Evolutionary conservation across 2,888 invertebrate species (phyloP).

Genomic region (Ischnura elegans): DNA sequence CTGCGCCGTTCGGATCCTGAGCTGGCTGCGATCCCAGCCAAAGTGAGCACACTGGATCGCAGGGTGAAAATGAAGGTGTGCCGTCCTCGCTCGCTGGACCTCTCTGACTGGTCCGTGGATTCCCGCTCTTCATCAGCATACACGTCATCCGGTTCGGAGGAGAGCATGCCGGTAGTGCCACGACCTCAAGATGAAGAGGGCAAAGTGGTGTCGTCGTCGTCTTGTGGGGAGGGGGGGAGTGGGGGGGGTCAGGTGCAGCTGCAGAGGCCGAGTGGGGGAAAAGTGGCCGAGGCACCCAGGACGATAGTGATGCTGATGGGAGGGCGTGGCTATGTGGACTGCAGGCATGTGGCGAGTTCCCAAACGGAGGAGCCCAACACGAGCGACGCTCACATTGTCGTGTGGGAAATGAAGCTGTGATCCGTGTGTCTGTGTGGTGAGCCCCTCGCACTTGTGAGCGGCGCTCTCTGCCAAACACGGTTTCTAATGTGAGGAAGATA

Average conservation of each 20-base stretch:
- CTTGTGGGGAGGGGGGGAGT: slow-evolving; percentile 50
- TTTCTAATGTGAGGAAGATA: too few relatives aligned
- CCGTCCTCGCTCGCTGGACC: slow-evolving; percentile 88
- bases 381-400: slow-evolving; percentile 92
- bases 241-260: slow-evolving; percentile 65
- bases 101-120: slow-evolving; percentile 94
- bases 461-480: background rate
- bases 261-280: slow-evolving; percentile 70
- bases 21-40: slow-evolving; percentile 89
- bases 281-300: slow-evolving; percentile 80
- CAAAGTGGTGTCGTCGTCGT: slow-evolving; percentile 74
- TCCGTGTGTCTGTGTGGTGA: slow-evolving; percentile 70
- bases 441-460: background rate
- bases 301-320: slow-evolving; percentile 93
- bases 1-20: slow-evolving; percentile 91
- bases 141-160: slow-evolving; percentile 92
- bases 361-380: slow-evolving; percentile 83
- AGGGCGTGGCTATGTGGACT: slow-evolving; percentile 92
- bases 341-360: slow-evolving; percentile 85
- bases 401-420: slow-evolving; percentile 94
- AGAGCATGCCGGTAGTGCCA: slow-evolving; percentile 79
- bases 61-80: slow-evolving; percentile 90
- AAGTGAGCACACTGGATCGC: slow-evolving; percentile 90
- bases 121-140: slow-evolving; percentile 90
- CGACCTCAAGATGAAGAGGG: slow-evolving; percentile 79